Evolutionary conservation across 1,140 invertebrate genomes (phyloP), one percentile per base, ranked within the genome.

Genomic region (Heliconius melpomene): DNA sequence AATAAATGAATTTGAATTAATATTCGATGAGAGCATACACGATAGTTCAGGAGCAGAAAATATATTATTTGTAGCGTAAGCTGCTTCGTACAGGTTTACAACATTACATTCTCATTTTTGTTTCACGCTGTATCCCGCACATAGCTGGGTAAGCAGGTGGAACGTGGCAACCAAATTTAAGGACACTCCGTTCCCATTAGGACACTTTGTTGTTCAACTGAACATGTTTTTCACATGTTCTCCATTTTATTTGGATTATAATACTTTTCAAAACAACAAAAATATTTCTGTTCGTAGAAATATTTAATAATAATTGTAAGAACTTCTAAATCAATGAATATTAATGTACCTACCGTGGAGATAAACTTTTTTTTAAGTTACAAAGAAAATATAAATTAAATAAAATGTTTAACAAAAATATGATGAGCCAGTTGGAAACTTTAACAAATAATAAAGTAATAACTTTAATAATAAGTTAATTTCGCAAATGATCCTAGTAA

Each of bases 1-100:
- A 71, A 77, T 77, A 77, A 77, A 77, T 77, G 38, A 71, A 77
- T 77, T 77, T 77, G 23, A 77, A 70, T 70, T 52, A 54, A 60
- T 77, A 71, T 29, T 77, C 66, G 60, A 70, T 40, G 66, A 57
- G 38, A 50, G 1, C 38, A 38, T 29, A 66, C 16, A n/a, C 38
- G 71, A 72, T 36, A 40, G 26, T 76, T 66, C 38, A 46, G 38
- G n/a, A 76, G 57, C 60, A 40, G n/a, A 76, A 66, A 76, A 40
- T 13, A 29, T 29, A 13, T 66, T 26, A 26, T 16, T 26, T 29
- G 57, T 23, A 66, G 60, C 20, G 20, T 66, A 29, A 66, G 57
- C 60, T 66, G 60, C 23, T 66, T 66, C 23, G 20, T 66, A 66
- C 11, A 13, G 9, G 3, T 13, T 26, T 26, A 26, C 23, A 26